These are phyloP conservation scores for Plagodis pulveraria DNA, from an alignment of 2,888 invertebrate genomes.

Conservation along the genomic window DNA sequence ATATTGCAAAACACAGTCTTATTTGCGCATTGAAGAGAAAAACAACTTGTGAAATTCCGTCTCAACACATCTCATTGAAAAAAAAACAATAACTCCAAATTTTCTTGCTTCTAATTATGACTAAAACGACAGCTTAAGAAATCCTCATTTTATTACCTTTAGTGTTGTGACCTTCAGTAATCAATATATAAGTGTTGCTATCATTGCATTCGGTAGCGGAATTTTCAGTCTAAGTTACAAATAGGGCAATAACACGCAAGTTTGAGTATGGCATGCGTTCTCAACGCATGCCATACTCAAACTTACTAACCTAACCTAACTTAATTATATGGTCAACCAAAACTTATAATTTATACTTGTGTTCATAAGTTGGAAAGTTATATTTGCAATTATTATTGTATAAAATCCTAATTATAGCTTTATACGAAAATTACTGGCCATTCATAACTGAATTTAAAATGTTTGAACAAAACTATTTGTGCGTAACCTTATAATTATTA, in stretches of 20 bases:
- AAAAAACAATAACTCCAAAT: neutral
- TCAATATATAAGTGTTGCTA: constrained; percentile 21
- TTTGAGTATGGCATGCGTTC: constrained; percentile 6
- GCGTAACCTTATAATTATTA: too few species aligned
- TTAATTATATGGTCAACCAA: constrained; percentile 1
- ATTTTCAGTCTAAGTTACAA: constrained; percentile 7
- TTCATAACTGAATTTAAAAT: too few species aligned
- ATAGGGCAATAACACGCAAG: constrained; percentile 16
- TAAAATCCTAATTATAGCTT: too few species aligned
- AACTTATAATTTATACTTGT: neutral
- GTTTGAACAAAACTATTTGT: too few species aligned
- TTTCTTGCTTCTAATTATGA: too few species aligned
- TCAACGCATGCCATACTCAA: too few species aligned
- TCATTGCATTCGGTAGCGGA: constrained; percentile 14
- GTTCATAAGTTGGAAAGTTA: neutral
- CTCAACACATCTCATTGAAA: too few species aligned
- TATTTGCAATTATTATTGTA: too few species aligned
- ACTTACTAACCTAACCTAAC: neutral
- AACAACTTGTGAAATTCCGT: too few species aligned
- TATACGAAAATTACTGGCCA: too few species aligned
- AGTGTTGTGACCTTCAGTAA: constrained; percentile 9
- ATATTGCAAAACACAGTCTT: too few species aligned
- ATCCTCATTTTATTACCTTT: constrained; percentile 7
- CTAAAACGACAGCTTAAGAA: neutral
- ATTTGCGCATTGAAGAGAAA: too few species aligned